These are phyloP conservation scores for Eurystomus gularis DNA, from an alignment of 2,113 vertebrate genomes.

Conservation along the genomic window DNA sequence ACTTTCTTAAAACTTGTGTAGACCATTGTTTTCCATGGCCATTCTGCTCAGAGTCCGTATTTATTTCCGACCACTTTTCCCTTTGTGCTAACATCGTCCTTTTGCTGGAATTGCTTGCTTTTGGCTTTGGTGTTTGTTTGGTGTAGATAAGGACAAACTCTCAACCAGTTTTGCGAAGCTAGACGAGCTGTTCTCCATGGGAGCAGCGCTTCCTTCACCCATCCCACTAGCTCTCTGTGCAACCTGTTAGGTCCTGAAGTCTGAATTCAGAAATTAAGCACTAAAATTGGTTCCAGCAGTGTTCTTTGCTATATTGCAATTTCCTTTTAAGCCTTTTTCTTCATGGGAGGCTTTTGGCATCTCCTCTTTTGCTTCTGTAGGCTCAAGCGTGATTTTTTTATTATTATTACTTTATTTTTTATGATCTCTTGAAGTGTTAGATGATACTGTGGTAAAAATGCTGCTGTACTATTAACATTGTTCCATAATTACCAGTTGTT, in stretches of 20 bases:
- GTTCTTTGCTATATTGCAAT: background rate
- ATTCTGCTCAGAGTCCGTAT: fast-evolving
- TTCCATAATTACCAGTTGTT: slow-evolving; percentile 34
- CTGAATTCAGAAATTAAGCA: background rate
- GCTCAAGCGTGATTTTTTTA: background rate
- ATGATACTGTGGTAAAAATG: background rate
- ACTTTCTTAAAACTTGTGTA: background rate
- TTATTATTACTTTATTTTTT: no score
- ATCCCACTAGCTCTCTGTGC: background rate
- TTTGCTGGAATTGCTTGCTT: background rate
- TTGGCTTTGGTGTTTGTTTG: background rate
- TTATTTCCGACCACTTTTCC: background rate
- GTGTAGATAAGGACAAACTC: background rate
- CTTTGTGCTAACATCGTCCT: background rate
- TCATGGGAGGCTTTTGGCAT: background rate
- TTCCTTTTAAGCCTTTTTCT: background rate
- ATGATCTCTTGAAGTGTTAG: background rate
- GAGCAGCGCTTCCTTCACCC: background rate
- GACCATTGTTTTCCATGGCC: background rate
- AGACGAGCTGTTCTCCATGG: background rate
- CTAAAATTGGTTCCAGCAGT: background rate
- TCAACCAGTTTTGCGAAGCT: background rate
- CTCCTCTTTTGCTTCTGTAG: background rate
- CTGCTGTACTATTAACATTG: background rate
- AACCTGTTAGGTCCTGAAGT: background rate